Base-by-base conservation (phyloP, 2,797 vertebrate genomes). In the Tragopan temminckii region DNA sequence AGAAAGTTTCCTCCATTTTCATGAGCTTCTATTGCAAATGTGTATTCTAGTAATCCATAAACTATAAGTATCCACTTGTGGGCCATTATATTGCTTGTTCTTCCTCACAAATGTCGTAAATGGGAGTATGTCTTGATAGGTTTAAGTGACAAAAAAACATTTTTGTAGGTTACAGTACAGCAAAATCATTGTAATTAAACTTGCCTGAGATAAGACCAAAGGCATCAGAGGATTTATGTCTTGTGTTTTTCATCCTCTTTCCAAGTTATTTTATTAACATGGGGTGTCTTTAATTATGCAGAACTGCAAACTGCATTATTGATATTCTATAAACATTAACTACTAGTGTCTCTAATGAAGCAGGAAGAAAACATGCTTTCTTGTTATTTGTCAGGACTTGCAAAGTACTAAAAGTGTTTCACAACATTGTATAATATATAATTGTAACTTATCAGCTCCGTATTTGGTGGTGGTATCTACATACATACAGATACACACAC, bases 301-400 rank as follows among this genome's bases (percentile, higher is more conserved):
- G 93, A 96, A 95, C 96, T 97, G 92, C 79, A 97, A 98, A 96
- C 94, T 97, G 90, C 95, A 97, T 97, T 97, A 97, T 97, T 98
- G 97, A 96, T 97, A 97, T 96, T 97, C 97, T 97, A 91, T 97
- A 97, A 98, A 96, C 97, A 97, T 96, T 97, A 97, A 98, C 95
- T 97, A 97, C 90, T 94, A 80, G 76, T 61, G n/a, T 89, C 79
- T 97, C 81, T 97, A 97, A 98, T 96, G 94, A 98, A 97, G 95
- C 81, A 95, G 92, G 96, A 96, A 91, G 86, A 94, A 96, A 97
- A 95, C 88, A 85, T 35, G 80, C 63, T 95, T 92, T 92, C 86
- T 72, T 95, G 55, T 85, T 94, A 40, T 92, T 97, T 96, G 89
- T 95, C 89, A 95, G 89, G 81, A 94, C 95, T 97, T 83, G 85